Conservation (phyloP, 2,797 vertebrate species). For the Philypnodon macrostomus region DNA sequence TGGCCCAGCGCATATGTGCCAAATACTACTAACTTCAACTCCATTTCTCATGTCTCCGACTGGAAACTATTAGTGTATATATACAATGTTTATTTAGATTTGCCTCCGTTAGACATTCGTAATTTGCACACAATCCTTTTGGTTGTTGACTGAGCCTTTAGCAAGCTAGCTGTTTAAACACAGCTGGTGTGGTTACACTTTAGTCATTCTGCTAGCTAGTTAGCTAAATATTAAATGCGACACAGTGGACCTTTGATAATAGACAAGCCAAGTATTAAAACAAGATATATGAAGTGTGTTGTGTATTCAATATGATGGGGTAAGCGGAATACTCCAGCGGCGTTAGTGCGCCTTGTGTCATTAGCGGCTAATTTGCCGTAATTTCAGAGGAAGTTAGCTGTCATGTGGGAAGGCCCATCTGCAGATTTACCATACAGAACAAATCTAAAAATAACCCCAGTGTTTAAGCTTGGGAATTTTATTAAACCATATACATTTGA, state of each 20-base stretch:
- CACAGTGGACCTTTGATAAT: slow-evolving; percentile 36
- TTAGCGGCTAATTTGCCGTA: slow-evolving; percentile 2
- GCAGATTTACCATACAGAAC: slow-evolving; percentile 29
- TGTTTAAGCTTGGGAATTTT: too few relatives aligned
- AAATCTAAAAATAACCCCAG: too few relatives aligned
- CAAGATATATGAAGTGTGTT: background rate
- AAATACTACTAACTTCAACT: background rate
- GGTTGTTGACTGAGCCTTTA: slow-evolving; percentile 27
- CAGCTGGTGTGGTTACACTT: slow-evolving; percentile 57
- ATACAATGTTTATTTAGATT: too few relatives aligned
- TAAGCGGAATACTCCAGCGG: background rate
- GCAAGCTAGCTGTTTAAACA: slow-evolving; percentile 45
- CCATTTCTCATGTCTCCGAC: background rate
- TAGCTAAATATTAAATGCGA: slow-evolving; percentile 47
- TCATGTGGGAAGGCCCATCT: slow-evolving; percentile 59
- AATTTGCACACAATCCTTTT: background rate
- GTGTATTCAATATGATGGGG: background rate
- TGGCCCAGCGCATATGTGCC: slow-evolving; percentile 35
- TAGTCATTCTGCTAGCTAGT: slow-evolving; percentile 39
- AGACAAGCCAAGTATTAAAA: background rate
- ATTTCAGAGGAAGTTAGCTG: slow-evolving; percentile 32
- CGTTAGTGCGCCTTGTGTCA: background rate
- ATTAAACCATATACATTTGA: background rate
- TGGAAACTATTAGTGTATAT: too few relatives aligned
- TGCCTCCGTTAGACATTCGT: background rate